Evolutionary conservation across 2,888 invertebrate genomes (phyloP), one percentile per base, ranked within the genome.

Genomic region (Nesidiocoris tenuis): DNA sequence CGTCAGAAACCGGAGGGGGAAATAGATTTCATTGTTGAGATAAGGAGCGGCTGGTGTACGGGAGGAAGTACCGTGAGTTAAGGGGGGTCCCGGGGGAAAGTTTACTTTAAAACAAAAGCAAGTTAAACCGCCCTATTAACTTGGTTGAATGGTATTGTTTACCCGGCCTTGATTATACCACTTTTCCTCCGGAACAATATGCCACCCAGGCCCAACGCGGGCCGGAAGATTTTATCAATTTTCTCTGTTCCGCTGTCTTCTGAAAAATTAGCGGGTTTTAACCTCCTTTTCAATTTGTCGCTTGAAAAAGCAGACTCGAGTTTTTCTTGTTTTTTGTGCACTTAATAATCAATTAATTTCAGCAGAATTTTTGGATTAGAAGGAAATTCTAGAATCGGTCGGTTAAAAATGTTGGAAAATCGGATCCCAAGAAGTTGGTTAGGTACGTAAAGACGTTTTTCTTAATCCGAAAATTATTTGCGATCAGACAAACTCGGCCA

Each of bases 31-130:
- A 61, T 72, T 72, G 72, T 72, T 56, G 5, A 61, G 63, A 72
- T 72, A 72, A 39, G 39, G 3, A 39, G 39, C n/a, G 39, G 39
- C 3, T 39, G 5, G 39, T 12, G 12, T 3, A 39, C 12, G 39
- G 39, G 5, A 12, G 12, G 12, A 39, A 3, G 39, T 39, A 39
- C 39, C 12, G 5, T 3, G 39, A 39, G 39, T 12, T 39, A 12
- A 39, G 39, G 39, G 21, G 54, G 61, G 61, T 21, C 25, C 12
- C n/a, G 54, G 61, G 21, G 21, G 72, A 61, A 39, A 72, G 72
- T 72, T 72, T 72, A 72, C 72, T 72, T 72, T 72, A 72, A 72
- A 72, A 72, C 72, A 72, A 72, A 72, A 72, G 72, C 72, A 72
- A 72, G 56, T 72, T 72, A 72, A 72, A 63, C 71, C 72, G 72